Conservation (phyloP, 2,888 invertebrate species). For the Volucella inanis region DNA sequence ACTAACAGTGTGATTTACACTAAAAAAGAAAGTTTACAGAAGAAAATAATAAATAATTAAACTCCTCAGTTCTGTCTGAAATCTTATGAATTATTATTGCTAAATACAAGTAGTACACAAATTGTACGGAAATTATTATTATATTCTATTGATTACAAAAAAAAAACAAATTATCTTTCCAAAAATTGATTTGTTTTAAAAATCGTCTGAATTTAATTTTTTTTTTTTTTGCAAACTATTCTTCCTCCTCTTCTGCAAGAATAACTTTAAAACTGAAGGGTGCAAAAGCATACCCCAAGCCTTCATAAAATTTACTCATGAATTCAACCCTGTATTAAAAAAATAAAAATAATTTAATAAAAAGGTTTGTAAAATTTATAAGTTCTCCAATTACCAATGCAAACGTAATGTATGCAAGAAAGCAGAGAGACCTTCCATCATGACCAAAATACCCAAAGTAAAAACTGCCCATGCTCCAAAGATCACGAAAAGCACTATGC, state of each 20-base stretch:
- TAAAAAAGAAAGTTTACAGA: no score
- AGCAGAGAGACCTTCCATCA: slow-evolving; percentile 99
- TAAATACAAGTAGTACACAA: neutral
- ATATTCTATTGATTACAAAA: neutral
- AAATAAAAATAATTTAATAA: neutral
- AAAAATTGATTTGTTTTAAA: neutral
- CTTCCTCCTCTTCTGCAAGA: slow-evolving; percentile 85
- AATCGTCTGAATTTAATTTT: neutral
- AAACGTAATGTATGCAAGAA: slow-evolving; percentile 99
- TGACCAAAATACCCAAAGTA: slow-evolving; percentile 96
- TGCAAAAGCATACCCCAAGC: slow-evolving; percentile 91
- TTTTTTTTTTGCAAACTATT: slow-evolving; percentile 63
- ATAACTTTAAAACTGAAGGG: slow-evolving; percentile 93
- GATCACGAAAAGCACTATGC: slow-evolving; percentile 90
- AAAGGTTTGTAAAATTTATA: neutral
- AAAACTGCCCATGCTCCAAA: slow-evolving; percentile 96
- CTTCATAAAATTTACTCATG: slow-evolving; percentile 96
- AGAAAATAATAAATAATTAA: no score
- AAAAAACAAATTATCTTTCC: neutral
- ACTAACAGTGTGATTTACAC: no score
- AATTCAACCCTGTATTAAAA: slow-evolving; percentile 92
- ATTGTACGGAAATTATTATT: neutral
- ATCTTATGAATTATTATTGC: no score
- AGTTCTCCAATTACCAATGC: slow-evolving; percentile 89
- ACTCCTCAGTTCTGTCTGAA: no score